These are phyloP conservation scores for Nerophis lumbriciformis DNA, from an alignment of 2,113 vertebrate species.

Conservation along the genomic window DNA sequence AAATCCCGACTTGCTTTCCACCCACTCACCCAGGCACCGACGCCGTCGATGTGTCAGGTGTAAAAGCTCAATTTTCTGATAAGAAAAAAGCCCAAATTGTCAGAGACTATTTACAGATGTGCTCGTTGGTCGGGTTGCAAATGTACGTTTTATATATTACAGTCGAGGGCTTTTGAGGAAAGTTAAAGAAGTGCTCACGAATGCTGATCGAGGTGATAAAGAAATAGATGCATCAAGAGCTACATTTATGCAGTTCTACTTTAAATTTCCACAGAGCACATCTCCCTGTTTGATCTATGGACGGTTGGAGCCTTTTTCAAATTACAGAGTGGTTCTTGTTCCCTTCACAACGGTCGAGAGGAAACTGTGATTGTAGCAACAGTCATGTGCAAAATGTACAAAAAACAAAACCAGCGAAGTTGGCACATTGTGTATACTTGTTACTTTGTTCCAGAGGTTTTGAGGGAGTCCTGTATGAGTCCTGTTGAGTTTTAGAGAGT, in stretches of 20 bases:
- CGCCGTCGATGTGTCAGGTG: slow-evolving; percentile 59
- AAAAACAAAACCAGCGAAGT: background rate
- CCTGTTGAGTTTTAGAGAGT: too few relatives aligned
- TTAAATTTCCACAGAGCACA: slow-evolving; percentile 17
- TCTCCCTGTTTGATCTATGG: slow-evolving; percentile 51
- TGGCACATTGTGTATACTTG: too few relatives aligned
- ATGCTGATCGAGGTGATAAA: slow-evolving; percentile 48
- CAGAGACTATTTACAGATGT: slow-evolving; percentile 70
- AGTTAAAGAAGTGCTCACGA: slow-evolving; percentile 31
- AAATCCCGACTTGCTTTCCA: background rate
- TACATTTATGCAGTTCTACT: background rate
- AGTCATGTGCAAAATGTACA: background rate
- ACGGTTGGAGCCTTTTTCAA: slow-evolving; percentile 38
- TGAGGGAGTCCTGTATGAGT: too few relatives aligned
- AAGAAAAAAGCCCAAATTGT: slow-evolving; percentile 70
- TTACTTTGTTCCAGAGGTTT: too few relatives aligned
- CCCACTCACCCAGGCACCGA: slow-evolving; percentile 23
- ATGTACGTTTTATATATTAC: slow-evolving; percentile 58
- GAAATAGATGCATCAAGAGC: slow-evolving; percentile 1
- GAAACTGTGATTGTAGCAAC: slow-evolving; percentile 7
- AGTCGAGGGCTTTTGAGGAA: slow-evolving; percentile 49
- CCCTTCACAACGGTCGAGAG: slow-evolving; percentile 9
- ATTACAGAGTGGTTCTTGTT: slow-evolving; percentile 35
- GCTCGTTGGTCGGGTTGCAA: slow-evolving; percentile 50
- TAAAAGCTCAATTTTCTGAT: slow-evolving; percentile 75